A percentile compares a stretch with the other conserved stretches of the same genome.
Evolutionary conservation across 2,888 invertebrate genomes (phyloP).

Genomic region (Mesorhabditis spiculigera): DNA sequence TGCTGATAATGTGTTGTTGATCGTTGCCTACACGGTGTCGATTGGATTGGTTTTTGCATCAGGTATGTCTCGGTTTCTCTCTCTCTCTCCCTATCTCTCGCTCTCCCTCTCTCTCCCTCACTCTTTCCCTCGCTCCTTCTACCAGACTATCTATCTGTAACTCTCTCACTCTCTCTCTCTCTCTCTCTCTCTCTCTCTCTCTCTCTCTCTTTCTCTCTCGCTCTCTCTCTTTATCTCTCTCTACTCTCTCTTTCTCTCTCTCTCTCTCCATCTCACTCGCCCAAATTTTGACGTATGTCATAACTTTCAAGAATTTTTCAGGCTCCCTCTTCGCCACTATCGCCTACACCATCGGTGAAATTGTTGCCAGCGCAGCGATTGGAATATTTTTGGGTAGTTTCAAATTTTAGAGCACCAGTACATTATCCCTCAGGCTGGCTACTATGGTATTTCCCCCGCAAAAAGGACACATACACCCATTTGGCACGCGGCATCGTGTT

Average conservation of each 20-base stretch:
- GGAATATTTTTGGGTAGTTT: neutral
- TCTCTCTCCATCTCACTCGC: no score
- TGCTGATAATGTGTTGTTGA: slow-evolving; percentile 38
- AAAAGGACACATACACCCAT: slow-evolving; percentile 25
- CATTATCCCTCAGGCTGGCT: slow-evolving; percentile 17
- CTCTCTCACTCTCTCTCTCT: no score
- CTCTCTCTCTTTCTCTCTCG: no score
- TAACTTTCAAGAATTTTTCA: neutral
- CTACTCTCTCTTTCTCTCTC: no score
- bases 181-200: no score
- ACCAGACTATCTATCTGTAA: no score
- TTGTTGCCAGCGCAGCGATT: slow-evolving; percentile 9
- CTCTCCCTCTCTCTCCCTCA: no score
- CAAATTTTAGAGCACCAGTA: no score
- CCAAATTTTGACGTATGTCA: no score
- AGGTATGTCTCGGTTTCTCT: neutral
- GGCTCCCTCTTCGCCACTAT: slow-evolving; percentile 9
- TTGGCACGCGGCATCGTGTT: slow-evolving; percentile 27
- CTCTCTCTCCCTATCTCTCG: no score
- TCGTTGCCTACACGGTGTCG: slow-evolving; percentile 30
- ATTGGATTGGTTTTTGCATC: neutral
- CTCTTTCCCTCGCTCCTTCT: no score
- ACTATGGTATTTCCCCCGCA: slow-evolving; percentile 28
- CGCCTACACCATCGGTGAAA: slow-evolving; percentile 13
- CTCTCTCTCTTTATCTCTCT: no score